Evolutionary conservation across 2,888 invertebrate species (phyloP).

Genomic region (Erannis defoliaria): DNA sequence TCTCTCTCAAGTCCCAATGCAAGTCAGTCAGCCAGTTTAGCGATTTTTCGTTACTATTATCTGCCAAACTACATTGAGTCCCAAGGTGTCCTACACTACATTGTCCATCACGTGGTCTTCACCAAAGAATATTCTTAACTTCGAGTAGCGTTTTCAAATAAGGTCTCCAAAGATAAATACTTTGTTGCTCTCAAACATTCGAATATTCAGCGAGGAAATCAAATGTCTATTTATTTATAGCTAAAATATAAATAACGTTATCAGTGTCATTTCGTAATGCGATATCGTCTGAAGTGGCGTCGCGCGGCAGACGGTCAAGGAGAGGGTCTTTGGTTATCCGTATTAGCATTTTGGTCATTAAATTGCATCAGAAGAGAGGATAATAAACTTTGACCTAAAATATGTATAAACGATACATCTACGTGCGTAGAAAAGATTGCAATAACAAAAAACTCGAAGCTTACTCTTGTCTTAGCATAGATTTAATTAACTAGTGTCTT

Average conservation of each 20-base stretch:
- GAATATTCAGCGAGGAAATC: not conserved
- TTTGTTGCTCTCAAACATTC: not conserved
- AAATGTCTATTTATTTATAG: not conserved
- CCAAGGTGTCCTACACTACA: no score
- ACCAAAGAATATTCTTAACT: no score
- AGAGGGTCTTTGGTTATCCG: not conserved
- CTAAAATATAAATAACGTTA: not conserved
- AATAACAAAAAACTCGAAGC: no score
- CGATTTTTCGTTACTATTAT: no score
- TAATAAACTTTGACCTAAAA: constrained; percentile 8
- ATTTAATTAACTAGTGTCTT: no score
- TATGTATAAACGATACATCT: not conserved
- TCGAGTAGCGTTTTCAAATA: no score
- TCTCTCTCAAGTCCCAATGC: no score
- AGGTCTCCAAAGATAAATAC: no score
- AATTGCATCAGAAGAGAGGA: constrained; percentile 22
- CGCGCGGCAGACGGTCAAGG: constrained; percentile 19
- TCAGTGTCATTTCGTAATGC: not conserved
- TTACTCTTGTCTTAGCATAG: no score
- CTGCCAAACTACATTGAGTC: no score
- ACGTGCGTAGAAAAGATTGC: not conserved
- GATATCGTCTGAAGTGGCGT: constrained; percentile 6
- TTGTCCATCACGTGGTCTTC: no score
- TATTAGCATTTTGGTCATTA: constrained; percentile 21
- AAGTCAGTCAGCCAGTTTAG: no score